Evolutionary conservation across 2,888 invertebrate genomes (phyloP), one percentile per base, ranked within the genome.

Genomic region (Ferdinandea cuprea): DNA sequence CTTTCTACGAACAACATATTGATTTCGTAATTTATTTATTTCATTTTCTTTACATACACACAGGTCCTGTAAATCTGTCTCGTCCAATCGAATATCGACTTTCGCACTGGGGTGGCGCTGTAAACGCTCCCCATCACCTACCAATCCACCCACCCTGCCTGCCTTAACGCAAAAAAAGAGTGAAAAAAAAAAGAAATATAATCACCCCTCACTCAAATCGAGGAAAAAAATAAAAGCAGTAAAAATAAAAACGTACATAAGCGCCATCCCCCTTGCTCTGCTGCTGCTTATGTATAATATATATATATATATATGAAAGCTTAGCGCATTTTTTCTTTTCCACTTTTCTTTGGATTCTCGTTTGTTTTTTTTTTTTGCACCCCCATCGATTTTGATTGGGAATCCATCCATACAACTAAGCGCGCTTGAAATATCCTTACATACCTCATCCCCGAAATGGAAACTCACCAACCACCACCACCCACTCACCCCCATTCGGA

Each of bases 351-450:
- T 83, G 56, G 72, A 72, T 61, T n/a, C n/a, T n/a, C n/a, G n/a
- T n/a, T n/a, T n/a, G 42, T 50, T 59, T 71, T 17, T 48, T 68
- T 81, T 76, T 46, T 56, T 63, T 83, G 78, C 72, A 83, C 77
- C 76, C 81, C 81, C 90, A 90, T 90, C 90, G 89, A 90, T 90
- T 90, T 89, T 89, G 89, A 90, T 90, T 90, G 90, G 90, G 89
- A 90, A 90, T 89, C 89, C 90, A 90, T 90, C 90, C 87, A 87
- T 87, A 80, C 88, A 88, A 87, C 86, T 83, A 78, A 83, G 83
- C 83, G 83, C 78, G 83, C 83, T 83, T 78, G 72, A 83, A 78
- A 83, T 78, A 83, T 83, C 78, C 78, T 78, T 78, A 78, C 78
- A 78, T 72, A 78, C 58, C 77, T 78, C 78, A 65, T 52, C 61